Evolutionary conservation across 2,888 invertebrate genomes (phyloP), one percentile per base, ranked within the genome.

Genomic region (Hirtodrosophila cameraria): DNA sequence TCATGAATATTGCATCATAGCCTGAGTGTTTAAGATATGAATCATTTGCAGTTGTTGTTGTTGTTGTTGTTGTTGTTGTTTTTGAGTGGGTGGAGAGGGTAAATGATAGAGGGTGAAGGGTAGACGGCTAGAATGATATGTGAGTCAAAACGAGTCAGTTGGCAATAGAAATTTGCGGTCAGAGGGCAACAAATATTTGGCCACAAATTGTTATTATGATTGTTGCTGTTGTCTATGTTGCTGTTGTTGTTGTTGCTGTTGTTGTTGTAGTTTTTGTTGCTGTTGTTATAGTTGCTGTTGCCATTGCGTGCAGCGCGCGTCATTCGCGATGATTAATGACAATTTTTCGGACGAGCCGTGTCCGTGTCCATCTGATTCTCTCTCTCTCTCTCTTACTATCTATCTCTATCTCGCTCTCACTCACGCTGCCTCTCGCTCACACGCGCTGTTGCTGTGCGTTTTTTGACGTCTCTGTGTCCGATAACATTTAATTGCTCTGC

Each of bases 401-500:
- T 33, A 25, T 28, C 7, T 13, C 39, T 7, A 33, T 16, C 20
- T 4, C 46, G 18, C 62, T 27, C 28, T 54, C 28, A 15, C 60
- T 36, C 35, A 1, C 35, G 28, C n/a, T 39, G 36, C 30, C 45
- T 18, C 23, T 23, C 25, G 0, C 30, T 28, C 7, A 27, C 35
- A 42, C 35, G 48, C n/a, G 16, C 8, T 41, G 13, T 28, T 11
- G 23, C 59, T 42, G 43, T 15, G 35, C 25, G 33, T 8, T 12
- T 45, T 61, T 62, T 64, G 76, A 70, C 72, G 64, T 75, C 79
- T 65, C 86, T 62, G 60, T 58, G 60, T 20, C 75, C 75, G 85
- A 82, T 82, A 86, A 75, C 64, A 81, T 86, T 78, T 82, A 82
- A 82, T 82, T 82, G 86, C 81, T 31, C 62, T 20, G 70, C 78